Conservation (phyloP, 2,888 invertebrate species). For the Calameuta pallipes region DNA sequence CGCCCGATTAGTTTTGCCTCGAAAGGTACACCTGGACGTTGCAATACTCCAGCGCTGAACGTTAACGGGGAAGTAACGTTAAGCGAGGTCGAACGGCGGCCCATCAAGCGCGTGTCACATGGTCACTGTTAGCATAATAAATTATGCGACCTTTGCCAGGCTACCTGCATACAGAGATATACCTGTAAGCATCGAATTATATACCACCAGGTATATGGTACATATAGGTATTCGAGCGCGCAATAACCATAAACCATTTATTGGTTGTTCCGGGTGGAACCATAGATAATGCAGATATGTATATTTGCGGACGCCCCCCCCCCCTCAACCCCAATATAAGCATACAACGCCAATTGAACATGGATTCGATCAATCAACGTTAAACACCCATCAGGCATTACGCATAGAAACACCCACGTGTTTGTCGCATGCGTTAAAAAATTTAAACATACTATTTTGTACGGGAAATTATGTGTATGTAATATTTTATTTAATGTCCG, state of each 20-base stretch:
- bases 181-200: not conserved
- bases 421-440: not conserved
- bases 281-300: constrained; percentile 30
- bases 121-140: constrained; percentile 56
- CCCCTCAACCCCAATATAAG: constrained; percentile 15
- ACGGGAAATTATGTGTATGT: not conserved
- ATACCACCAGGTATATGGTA: not conserved
- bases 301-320: constrained; percentile 8
- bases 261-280: constrained; percentile 31
- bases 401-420: constrained; percentile 4
- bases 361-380: constrained; percentile 44
- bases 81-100: not conserved
- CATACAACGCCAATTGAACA: constrained; percentile 36
- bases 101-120: constrained; percentile 36
- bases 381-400: constrained; percentile 40
- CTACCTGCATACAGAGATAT: not conserved
- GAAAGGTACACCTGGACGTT: not conserved
- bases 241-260: constrained; percentile 42
- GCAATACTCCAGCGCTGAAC: not conserved
- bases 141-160: constrained; percentile 17
- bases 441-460: not conserved
- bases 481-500: not conserved
- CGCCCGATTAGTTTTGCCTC: not conserved
- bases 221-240: constrained; percentile 9
- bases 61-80: not conserved